Base-by-base conservation (phyloP, 2,797 vertebrate species). In the Helarctos malayanus region DNA sequence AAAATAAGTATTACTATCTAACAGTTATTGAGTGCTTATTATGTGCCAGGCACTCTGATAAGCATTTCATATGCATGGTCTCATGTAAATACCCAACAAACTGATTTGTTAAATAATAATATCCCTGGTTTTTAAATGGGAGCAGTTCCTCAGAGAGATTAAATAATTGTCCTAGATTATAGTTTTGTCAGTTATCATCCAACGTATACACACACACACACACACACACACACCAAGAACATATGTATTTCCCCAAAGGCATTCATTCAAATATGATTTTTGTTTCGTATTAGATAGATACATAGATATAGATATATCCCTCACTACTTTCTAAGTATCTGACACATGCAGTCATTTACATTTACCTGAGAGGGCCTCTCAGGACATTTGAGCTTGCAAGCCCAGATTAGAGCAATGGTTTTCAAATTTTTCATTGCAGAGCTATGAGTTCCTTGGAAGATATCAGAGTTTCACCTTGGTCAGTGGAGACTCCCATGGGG, bases 51-150 rank as follows among this genome's bases (percentile, higher is more conserved):
- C 35, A 63, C 27, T 56, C 32, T 65, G 52, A 7, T 91, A 91
- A 69, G 29, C n/a, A 69, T 82, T 90, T 82, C 54, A 68, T 38
- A 32, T 21, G 41, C 45, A 90, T 80, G 59, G 87, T 15, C 41
- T 84, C n/a, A 68, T 54, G 69, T 94, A 88, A 79, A 56, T 89
- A 57, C 14, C 25, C 68, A 84, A 85, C 54, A 85, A 84, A 52
- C 12, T 69, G 83, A 49, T 68, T 89, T 79, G 27, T 16, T 41
- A 5, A 1, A 1, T 61, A 56, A 80, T 32, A 92, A 61, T 68
- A 69, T 73, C 95, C 7, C 15, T 25, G 7, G 79, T 57, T 73
- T 76, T 78, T 94, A 93, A 94, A 11, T 69, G 35, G 13, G 9
- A 83, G 4, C 35, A 29, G 2, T 15, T 79, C n/a, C 47, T 84